These are phyloP conservation scores for Acleris emargana DNA, from an alignment of 2,888 invertebrate genomes.

Conservation along the genomic window DNA sequence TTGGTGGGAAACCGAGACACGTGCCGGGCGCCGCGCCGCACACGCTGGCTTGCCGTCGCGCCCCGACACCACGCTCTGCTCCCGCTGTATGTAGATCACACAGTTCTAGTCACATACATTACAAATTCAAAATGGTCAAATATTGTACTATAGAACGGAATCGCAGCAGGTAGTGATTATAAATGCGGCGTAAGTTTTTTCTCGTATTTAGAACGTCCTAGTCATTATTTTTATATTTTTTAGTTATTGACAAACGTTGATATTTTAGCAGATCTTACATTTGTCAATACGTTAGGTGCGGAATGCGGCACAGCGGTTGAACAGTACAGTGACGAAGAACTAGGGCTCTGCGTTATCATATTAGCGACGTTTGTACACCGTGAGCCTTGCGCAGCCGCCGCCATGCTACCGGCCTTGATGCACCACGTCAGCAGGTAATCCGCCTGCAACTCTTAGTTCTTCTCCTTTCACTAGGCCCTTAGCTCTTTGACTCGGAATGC, in stretches of 20 bases:
- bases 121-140: no score
- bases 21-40: constrained; percentile 67
- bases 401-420: constrained; percentile 95
- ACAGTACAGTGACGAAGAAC: constrained; percentile 98
- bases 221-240: no score
- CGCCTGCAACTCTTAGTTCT: no score
- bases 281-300: constrained; percentile 83
- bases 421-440: constrained; percentile 92
- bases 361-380: constrained; percentile 98
- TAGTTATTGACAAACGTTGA: no score
- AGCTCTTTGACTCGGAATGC: no score
- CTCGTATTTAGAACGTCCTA: no score
- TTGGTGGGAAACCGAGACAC: constrained; percentile 54
- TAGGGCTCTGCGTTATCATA: constrained; percentile 96
- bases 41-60: constrained; percentile 68
- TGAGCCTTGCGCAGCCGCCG: constrained; percentile 97
- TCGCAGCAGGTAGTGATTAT: no score
- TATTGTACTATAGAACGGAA: no score
- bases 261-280: no score
- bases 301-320: constrained; percentile 96
- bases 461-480: no score
- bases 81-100: constrained; percentile 52
- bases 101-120: no score
- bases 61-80: constrained; percentile 60
- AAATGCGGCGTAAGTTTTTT: no score